phyloP scores from a whole-genome alignment of 2,797 vertebrate genomes.

The Falco berigora region DNA sequence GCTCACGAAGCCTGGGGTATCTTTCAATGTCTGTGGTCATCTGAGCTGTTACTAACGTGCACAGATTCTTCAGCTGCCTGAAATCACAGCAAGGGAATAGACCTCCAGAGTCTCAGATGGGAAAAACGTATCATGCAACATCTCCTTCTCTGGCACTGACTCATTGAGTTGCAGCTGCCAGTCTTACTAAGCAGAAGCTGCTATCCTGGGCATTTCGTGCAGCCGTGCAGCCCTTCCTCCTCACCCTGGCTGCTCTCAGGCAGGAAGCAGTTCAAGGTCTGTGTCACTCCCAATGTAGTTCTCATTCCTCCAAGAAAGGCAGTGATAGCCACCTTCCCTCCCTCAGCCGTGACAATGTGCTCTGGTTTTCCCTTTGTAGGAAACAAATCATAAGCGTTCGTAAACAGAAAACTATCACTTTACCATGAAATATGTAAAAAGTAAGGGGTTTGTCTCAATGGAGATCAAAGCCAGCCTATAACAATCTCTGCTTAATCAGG shows the following conservation, averaged over 20 bases:
- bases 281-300: background rate
- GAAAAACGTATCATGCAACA: background rate
- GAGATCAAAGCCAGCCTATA: background rate
- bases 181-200: background rate
- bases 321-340: background rate
- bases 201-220: background rate
- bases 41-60: background rate
- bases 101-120: background rate
- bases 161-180: background rate
- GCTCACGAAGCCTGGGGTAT: background rate
- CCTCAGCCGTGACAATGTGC: rapidly evolving
- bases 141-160: background rate
- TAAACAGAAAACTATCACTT: background rate
- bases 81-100: background rate
- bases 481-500: background rate
- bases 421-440: background rate
- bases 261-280: background rate
- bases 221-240: background rate
- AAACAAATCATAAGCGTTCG: background rate
- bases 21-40: background rate
- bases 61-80: background rate
- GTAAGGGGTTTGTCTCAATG: background rate
- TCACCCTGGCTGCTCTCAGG: background rate
- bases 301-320: background rate
- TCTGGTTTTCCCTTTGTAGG: background rate